These are phyloP conservation scores for Bhutanitis thaidina DNA, from an alignment of 2,888 invertebrate species.

Conservation along the genomic window DNA sequence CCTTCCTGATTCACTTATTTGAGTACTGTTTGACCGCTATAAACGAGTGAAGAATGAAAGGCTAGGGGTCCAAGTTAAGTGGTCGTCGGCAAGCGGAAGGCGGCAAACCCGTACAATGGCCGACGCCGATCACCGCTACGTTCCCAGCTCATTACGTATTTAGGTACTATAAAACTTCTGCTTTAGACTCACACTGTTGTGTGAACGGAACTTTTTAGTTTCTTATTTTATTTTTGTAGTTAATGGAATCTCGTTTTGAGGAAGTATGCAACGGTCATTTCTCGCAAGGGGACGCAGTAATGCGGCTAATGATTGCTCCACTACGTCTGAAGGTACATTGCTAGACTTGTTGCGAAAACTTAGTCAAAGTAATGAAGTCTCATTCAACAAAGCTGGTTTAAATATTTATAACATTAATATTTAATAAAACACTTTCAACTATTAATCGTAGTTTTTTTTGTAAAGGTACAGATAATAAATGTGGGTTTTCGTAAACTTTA, in stretches of 20 bases:
- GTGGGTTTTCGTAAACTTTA: too few species aligned
- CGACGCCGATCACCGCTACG: slow-evolving; percentile 61
- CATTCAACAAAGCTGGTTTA: neutral
- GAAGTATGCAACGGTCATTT: slow-evolving; percentile 23
- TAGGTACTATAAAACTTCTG: slow-evolving; percentile 63
- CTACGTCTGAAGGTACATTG: too few species aligned
- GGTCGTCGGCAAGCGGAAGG: slow-evolving; percentile 63
- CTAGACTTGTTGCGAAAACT: slow-evolving; percentile 9
- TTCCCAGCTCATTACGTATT: slow-evolving; percentile 75
- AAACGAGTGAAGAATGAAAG: slow-evolving; percentile 42
- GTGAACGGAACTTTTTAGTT: slow-evolving; percentile 33
- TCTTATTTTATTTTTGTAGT: slow-evolving; percentile 24
- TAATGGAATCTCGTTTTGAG: slow-evolving; percentile 24
- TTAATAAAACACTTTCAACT: neutral
- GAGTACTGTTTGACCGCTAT: slow-evolving; percentile 35
- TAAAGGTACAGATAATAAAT: too few species aligned
- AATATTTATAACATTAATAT: neutral
- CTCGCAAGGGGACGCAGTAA: slow-evolving; percentile 16
- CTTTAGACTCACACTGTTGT: slow-evolving; percentile 41
- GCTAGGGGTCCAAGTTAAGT: slow-evolving; percentile 46
- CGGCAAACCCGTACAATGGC: slow-evolving; percentile 70
- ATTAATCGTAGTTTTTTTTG: too few species aligned
- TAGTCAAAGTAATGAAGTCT: neutral
- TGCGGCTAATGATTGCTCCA: slow-evolving; percentile 19
- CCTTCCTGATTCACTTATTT: slow-evolving; percentile 38